Evolutionary conservation across 2,888 invertebrate species (phyloP).

Genomic region (Miltochrista miniata): DNA sequence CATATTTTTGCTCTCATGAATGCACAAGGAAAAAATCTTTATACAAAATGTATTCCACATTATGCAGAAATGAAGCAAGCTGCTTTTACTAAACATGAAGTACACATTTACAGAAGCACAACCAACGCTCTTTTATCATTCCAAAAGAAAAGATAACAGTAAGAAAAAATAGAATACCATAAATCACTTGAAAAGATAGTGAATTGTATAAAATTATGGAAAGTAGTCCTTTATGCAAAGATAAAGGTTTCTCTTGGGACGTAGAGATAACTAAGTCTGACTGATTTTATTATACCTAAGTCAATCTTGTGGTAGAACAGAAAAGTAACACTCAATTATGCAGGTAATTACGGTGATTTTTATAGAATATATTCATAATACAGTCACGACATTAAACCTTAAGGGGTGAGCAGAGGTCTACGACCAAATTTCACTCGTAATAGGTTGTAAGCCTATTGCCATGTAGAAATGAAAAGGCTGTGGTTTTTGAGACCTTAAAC

Average conservation of each 20-base stretch:
- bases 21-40: slow-evolving; percentile 11
- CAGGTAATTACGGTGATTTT: slow-evolving; percentile 9
- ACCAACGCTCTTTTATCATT: slow-evolving; percentile 27
- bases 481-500: no score
- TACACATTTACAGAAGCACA: slow-evolving; percentile 12
- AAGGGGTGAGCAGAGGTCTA: no score
- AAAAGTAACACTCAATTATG: slow-evolving; percentile 24
- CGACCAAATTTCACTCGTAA: no score
- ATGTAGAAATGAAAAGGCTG: no score
- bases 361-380: no score
- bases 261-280: slow-evolving; percentile 30
- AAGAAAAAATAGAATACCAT: slow-evolving; percentile 42
- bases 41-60: slow-evolving; percentile 20
- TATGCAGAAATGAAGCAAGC: slow-evolving; percentile 19
- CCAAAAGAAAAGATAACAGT: slow-evolving; percentile 38
- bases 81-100: slow-evolving; percentile 7
- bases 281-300: slow-evolving; percentile 33
- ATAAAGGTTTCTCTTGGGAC: slow-evolving; percentile 35
- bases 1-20: slow-evolving; percentile 12
- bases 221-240: slow-evolving; percentile 41
- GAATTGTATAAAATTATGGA: slow-evolving; percentile 48
- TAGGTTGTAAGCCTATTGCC: no score
- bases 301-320: slow-evolving; percentile 20
- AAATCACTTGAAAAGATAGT: slow-evolving; percentile 49
- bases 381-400: no score